Conservation (phyloP, 2,113 vertebrate species). For the Bettongia penicillata region DNA sequence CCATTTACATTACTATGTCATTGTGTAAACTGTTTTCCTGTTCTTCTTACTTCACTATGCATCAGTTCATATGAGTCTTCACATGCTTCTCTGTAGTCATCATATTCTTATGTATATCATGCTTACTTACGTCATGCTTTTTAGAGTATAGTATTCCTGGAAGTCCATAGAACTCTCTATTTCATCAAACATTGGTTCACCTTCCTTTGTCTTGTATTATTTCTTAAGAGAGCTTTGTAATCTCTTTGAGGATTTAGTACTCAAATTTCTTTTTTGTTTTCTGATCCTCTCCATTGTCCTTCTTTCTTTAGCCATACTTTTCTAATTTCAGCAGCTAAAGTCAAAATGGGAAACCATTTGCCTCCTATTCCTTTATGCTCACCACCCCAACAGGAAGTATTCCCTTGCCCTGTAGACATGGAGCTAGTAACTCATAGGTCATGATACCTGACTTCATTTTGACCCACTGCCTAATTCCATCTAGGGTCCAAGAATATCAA, state of each 20-base stretch:
- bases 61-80: background rate
- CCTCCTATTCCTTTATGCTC: background rate
- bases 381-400: background rate
- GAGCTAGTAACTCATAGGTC: background rate
- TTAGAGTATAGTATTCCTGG: background rate
- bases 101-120: background rate
- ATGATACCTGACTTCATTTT: background rate
- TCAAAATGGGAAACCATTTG: background rate
- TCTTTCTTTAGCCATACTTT: background rate
- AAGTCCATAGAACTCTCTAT: background rate
- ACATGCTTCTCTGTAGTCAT: background rate
- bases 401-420: background rate
- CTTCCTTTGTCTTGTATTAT: background rate
- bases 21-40: background rate
- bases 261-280: background rate
- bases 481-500: background rate
- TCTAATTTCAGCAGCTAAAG: background rate
- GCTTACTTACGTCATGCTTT: background rate
- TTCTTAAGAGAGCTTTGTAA: background rate
- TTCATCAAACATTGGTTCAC: background rate
- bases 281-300: background rate
- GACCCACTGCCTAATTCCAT: background rate
- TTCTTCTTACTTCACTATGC: background rate
- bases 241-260: background rate
- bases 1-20: background rate